Evolutionary conservation across 37 sponge, comb jelly and placozoan genomes (phyloP).

Genomic region (Agelas oroides): DNA sequence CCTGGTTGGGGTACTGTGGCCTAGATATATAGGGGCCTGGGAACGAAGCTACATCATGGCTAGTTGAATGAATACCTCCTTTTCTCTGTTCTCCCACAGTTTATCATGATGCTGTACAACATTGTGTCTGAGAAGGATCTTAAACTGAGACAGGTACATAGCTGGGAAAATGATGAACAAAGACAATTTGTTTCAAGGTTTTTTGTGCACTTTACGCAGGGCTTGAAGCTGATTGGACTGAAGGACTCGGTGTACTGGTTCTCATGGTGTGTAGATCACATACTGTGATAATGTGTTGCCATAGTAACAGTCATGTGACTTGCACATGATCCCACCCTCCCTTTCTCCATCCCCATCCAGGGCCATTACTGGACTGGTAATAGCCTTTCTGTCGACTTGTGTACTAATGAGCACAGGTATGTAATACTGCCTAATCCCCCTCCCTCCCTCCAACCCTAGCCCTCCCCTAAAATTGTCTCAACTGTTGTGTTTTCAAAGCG

Average conservation of each 20-base stretch:
- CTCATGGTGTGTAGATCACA: conserved; percentile 62
- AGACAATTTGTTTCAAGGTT: no score
- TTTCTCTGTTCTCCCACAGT: conserved; percentile 43
- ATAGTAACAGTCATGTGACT: not conserved
- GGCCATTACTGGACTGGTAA: conserved; percentile 75
- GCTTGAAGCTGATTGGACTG: conserved; percentile 81
- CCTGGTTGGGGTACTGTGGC: no score
- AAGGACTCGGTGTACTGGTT: conserved; percentile 88
- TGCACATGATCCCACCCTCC: not conserved
- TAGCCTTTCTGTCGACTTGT: conserved; percentile 58
- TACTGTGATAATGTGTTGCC: not conserved
- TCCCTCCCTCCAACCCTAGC: no score
- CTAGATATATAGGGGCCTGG: no score
- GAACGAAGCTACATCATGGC: no score
- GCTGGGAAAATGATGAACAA: no score
- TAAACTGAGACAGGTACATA: conserved; percentile 73
- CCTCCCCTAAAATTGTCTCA: no score
- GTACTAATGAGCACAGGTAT: conserved; percentile 34
- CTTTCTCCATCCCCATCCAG: conserved; percentile 3
- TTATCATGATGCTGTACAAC: conserved; percentile 87
- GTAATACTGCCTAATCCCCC: not conserved
- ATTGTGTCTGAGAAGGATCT: conserved; percentile 87
- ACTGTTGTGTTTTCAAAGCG: no score
- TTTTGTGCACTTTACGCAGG: conserved; percentile 18
- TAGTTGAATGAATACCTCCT: no score